These are phyloP conservation scores for Zootermopsis nevadensis DNA, from an alignment of 2,888 invertebrate species.

Conservation along the genomic window DNA sequence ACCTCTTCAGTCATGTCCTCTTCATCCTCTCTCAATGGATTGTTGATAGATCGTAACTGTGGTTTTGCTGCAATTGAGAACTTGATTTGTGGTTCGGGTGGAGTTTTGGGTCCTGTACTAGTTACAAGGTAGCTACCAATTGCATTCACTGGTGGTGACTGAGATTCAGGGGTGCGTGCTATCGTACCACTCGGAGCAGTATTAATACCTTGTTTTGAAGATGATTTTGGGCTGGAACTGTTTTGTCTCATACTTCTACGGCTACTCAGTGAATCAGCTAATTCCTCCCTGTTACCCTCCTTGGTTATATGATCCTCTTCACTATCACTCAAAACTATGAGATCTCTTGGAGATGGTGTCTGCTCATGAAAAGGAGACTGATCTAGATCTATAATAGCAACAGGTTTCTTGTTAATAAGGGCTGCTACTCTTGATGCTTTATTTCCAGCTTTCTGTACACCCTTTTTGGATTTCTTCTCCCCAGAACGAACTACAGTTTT, in stretches of 20 bases:
- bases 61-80: constrained; percentile 69
- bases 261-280: constrained; percentile 27
- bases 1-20: constrained; percentile 58
- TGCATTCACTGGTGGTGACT: constrained; percentile 46
- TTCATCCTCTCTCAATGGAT: constrained; percentile 69
- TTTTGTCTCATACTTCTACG: constrained; percentile 41
- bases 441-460: constrained; percentile 54
- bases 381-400: constrained; percentile 87
- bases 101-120: constrained; percentile 77
- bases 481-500: constrained; percentile 49
- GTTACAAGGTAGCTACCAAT: constrained; percentile 58
- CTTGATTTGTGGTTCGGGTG: constrained; percentile 78
- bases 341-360: constrained; percentile 81
- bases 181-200: constrained; percentile 51
- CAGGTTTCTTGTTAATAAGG: constrained; percentile 73
- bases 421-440: constrained; percentile 59
- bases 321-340: constrained; percentile 87
- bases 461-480: constrained; percentile 54
- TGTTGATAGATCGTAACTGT: constrained; percentile 67
- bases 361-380: constrained; percentile 87
- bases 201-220: constrained; percentile 46
- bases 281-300: constrained; percentile 42
- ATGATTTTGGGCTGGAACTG: constrained; percentile 48
- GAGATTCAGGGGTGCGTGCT: constrained; percentile 55
- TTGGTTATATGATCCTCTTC: constrained; percentile 65